Percentiles rank a stretch among this genome's conserved stretches.
These are phyloP conservation scores for Naso thynnoides DNA, from an alignment of 2,797 vertebrate species.

Conservation along the genomic window DNA sequence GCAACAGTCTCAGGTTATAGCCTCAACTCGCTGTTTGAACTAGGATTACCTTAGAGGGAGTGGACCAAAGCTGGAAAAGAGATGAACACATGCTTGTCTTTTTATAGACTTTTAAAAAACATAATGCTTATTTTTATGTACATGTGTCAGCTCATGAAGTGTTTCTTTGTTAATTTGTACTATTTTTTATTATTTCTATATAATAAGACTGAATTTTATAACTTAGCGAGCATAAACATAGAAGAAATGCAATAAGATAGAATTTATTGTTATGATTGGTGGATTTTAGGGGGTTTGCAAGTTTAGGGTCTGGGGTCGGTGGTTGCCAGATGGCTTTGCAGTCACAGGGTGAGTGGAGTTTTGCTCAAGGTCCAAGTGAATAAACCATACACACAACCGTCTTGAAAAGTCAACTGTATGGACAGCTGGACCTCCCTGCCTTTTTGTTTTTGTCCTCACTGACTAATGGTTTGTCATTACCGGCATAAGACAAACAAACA, in stretches of 20 bases:
- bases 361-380: constrained; percentile 37
- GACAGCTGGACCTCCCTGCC: constrained; percentile 36
- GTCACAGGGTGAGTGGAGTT: constrained; percentile 35
- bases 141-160: no score
- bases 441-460: constrained; percentile 29
- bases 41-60: constrained; percentile 52
- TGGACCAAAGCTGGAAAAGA: constrained; percentile 48
- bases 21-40: constrained; percentile 70
- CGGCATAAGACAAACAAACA: constrained; percentile 15
- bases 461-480: constrained; percentile 27
- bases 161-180: neutral
- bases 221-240: neutral
- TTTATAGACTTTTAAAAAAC: constrained; percentile 6
- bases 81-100: constrained; percentile 19
- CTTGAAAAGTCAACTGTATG: constrained; percentile 50
- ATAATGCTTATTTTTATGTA: neutral
- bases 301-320: constrained; percentile 10
- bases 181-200: neutral
- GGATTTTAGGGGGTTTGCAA: constrained; percentile 6
- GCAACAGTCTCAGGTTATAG: constrained; percentile 63
- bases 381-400: constrained; percentile 54
- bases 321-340: constrained; percentile 64
- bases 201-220: neutral
- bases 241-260: neutral
- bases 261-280: neutral